These are phyloP conservation scores for Archips crataeganus DNA, from an alignment of 2,888 invertebrate genomes.

Conservation along the genomic window DNA sequence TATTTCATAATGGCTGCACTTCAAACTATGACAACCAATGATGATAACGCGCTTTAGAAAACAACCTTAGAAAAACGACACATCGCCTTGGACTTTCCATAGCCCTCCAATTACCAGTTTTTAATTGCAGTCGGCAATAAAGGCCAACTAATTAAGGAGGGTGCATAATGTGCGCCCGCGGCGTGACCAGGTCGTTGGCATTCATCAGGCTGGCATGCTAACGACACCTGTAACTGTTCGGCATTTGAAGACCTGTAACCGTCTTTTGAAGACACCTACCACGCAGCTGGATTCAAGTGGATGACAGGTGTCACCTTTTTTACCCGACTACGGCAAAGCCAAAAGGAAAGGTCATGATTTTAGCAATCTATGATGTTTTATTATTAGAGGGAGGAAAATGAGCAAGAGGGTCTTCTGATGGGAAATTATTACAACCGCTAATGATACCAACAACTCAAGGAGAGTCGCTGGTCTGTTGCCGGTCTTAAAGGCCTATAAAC, in stretches of 20 bases:
- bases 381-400: too few species aligned
- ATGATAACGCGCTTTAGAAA: not conserved
- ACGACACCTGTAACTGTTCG: constrained; percentile 31
- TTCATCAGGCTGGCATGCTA: constrained; percentile 44
- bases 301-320: too few species aligned
- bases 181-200: constrained; percentile 63
- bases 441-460: too few species aligned
- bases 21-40: not conserved
- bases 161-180: constrained; percentile 63
- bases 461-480: too few species aligned
- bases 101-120: constrained; percentile 27
- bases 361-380: too few species aligned
- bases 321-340: too few species aligned
- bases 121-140: constrained; percentile 39
- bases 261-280: not conserved
- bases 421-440: too few species aligned
- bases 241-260: not conserved
- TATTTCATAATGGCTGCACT: too few species aligned
- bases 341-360: too few species aligned
- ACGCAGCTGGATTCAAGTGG: too few species aligned
- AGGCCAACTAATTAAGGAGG: constrained; percentile 57
- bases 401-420: too few species aligned
- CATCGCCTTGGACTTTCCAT: constrained; percentile 18
- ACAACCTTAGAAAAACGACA: constrained; percentile 7
- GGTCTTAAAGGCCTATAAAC: too few species aligned